phyloP scores from a whole-genome alignment of 2,113 vertebrate species.

The Callocephalon fimbriatum region DNA sequence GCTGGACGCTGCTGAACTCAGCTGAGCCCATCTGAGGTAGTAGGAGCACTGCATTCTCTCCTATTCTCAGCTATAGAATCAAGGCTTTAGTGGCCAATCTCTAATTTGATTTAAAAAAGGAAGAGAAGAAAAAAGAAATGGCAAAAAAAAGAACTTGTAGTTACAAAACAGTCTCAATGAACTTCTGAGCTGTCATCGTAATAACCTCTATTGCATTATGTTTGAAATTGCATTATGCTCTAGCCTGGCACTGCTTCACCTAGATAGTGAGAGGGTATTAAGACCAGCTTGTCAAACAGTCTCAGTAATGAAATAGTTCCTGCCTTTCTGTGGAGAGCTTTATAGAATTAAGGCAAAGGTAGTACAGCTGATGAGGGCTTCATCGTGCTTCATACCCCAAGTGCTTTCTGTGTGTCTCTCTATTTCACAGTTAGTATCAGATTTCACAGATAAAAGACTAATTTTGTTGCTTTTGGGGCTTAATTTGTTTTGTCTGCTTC shows the following conservation, averaged over 20 bases:
- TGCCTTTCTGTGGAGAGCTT: slow-evolving; percentile 27
- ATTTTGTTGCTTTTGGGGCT: slow-evolving; percentile 43
- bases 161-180: slow-evolving; percentile 22
- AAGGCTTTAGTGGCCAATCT: background rate
- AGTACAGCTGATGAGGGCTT: background rate
- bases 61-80: background rate
- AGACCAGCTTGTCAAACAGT: slow-evolving; percentile 27
- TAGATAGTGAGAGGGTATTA: slow-evolving; percentile 22
- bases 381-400: background rate
- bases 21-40: background rate
- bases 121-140: background rate
- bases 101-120: background rate
- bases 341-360: background rate
- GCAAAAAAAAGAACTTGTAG: background rate
- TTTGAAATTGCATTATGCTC: slow-evolving; percentile 34
- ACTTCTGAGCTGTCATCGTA: background rate
- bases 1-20: slow-evolving; percentile 16
- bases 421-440: slow-evolving; percentile 14
- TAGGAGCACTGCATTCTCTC: background rate
- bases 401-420: background rate
- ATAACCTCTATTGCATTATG: background rate
- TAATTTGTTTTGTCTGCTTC: slow-evolving; percentile 73
- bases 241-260: slow-evolving; percentile 23
- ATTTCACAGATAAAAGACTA: slow-evolving; percentile 62
- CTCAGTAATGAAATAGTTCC: slow-evolving; percentile 56